Conservation (phyloP, 2,113 vertebrate species). For the Aythya baeri region DNA sequence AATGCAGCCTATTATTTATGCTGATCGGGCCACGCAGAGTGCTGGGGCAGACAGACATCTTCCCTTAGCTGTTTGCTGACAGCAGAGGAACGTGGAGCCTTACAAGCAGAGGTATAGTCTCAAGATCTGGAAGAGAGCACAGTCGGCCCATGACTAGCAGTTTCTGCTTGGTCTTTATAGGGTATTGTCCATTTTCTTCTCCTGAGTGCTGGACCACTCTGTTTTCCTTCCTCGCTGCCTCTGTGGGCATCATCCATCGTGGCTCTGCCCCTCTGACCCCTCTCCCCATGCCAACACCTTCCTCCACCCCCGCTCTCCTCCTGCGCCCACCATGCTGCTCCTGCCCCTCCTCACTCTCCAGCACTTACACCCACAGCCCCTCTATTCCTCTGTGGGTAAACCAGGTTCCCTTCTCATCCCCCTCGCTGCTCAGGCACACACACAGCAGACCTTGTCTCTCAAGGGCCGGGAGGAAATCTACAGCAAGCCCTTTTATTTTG, state of each 20-base stretch:
- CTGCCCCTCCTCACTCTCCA: neutral
- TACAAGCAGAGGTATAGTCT: accelerated
- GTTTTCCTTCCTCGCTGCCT: neutral
- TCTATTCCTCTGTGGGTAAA: neutral
- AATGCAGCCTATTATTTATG: neutral
- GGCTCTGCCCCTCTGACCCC: neutral
- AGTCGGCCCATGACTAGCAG: neutral
- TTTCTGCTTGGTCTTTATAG: neutral
- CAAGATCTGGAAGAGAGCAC: accelerated
- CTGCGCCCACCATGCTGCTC: neutral
- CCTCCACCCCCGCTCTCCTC: neutral
- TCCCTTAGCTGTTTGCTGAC: neutral
- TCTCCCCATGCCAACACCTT: neutral
- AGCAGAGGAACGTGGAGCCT: neutral
- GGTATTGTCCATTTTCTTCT: neutral
- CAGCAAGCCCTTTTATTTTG: neutral
- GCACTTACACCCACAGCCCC: neutral
- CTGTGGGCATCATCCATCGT: neutral
- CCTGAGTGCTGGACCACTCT: neutral
- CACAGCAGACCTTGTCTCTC: neutral
- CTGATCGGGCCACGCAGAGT: neutral
- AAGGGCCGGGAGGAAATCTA: neutral
- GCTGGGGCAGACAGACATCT: neutral
- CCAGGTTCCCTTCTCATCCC: neutral
- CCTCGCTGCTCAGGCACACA: neutral